These are phyloP conservation scores for Ellobius talpinus DNA, from an alignment of 2,113 vertebrate genomes.

Conservation along the genomic window DNA sequence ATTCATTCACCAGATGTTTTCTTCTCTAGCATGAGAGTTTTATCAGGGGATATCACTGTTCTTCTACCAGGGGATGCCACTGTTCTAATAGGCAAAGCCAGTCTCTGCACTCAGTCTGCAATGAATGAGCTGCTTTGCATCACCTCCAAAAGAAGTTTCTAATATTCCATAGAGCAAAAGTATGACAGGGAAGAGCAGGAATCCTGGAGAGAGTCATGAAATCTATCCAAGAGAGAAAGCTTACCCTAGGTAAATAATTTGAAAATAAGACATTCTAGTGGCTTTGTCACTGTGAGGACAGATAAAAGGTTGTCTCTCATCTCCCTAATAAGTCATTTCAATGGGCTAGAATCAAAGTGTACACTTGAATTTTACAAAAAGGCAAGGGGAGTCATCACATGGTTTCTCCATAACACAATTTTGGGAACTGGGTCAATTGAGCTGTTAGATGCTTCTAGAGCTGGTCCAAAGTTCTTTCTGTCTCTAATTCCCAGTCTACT, in stretches of 20 bases:
- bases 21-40: not conserved
- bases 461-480: not conserved
- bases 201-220: not conserved
- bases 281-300: not conserved
- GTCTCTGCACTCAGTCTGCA: not conserved
- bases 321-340: not conserved
- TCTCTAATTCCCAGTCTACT: not conserved
- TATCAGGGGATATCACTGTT: too few species aligned
- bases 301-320: not conserved
- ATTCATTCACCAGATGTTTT: not conserved
- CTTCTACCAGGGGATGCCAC: not conserved
- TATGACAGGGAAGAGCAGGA: not conserved
- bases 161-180: not conserved
- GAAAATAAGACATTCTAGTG: constrained; percentile 45
- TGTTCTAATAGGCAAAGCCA: not conserved
- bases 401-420: not conserved
- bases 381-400: not conserved
- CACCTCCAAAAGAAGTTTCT: not conserved
- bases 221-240: not conserved
- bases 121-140: not conserved
- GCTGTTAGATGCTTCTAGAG: not conserved
- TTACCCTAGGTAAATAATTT: not conserved
- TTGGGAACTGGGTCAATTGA: not conserved
- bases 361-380: not conserved
- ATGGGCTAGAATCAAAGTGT: not conserved